Evolutionary conservation across 2,113 vertebrate species (phyloP).

Genomic region (Chaenocephalus aceratus): DNA sequence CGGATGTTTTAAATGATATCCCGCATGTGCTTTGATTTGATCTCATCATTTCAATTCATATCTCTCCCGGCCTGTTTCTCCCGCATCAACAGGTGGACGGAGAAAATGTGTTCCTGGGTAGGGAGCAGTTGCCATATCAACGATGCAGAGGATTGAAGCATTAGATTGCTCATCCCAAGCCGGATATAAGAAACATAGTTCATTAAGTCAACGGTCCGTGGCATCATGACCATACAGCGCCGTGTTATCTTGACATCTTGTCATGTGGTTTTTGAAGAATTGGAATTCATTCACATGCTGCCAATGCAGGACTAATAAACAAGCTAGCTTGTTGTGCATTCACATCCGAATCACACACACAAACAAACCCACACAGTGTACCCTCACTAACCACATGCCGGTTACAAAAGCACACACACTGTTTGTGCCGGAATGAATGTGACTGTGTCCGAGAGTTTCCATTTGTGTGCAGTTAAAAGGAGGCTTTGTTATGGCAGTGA

Average conservation of each 20-base stretch:
- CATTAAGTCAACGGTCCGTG: conserved; percentile 2
- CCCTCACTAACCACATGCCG: conserved; percentile 5
- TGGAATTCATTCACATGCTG: conserved; percentile 1
- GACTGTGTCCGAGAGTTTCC: conserved; percentile 38
- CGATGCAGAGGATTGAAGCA: conserved; percentile 35
- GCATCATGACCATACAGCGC: neutral
- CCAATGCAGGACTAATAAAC: neutral
- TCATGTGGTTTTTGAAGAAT: conserved; percentile 30
- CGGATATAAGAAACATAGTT: conserved; percentile 18
- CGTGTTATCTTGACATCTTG: conserved; percentile 29
- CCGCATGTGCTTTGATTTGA: conserved; percentile 21
- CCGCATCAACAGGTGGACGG: conserved; percentile 59
- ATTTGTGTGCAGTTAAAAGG: conserved; percentile 51
- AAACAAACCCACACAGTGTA: conserved; percentile 20
- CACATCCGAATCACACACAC: conserved; percentile 6
- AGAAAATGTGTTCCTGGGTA: conserved; percentile 26
- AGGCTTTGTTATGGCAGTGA: conserved; percentile 50
- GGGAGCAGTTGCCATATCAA: conserved; percentile 67
- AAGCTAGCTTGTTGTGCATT: conserved; percentile 3
- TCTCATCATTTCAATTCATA: neutral
- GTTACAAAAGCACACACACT: conserved; percentile 35
- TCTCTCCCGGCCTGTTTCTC: conserved; percentile 9
- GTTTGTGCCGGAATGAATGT: conserved; percentile 40
- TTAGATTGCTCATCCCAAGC: conserved; percentile 27
- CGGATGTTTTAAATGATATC: conserved; percentile 33